Evolutionary conservation across 2,797 vertebrate genomes (phyloP), one percentile per base, ranked within the genome.

Genomic region (Mionectes olivaceus): DNA sequence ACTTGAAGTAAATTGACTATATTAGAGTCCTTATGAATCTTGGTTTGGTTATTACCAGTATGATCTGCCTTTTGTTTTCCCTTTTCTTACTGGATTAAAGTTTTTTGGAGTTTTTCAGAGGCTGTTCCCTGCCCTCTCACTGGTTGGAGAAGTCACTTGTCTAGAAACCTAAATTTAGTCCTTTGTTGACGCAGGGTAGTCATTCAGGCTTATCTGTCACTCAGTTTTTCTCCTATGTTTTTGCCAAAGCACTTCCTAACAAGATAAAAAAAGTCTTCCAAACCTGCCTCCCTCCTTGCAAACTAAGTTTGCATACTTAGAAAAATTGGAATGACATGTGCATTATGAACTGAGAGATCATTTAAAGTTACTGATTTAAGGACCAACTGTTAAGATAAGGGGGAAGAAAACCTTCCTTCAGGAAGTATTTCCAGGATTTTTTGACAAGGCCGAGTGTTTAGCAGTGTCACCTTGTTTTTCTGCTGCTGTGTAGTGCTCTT

Each of bases 131-230:
- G 37, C 13, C 24, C 81, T 1, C n/a, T n/a, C 23, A 11, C 46
- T 76, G 57, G 10, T 33, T 92, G 61, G 37, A 69, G 69, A 82
- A 89, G 35, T 50, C 28, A 32, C 39, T 83, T 91, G n/a, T 61
- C 43, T 68, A 47, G 39, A 87, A 81, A 35, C 47, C 83, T 90
- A 61, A 82, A 76, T 69, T 81, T 84, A 87, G 57, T 81, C 52
- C 39, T 86, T 75, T 44, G n/a, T 33, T 94, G 86, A 76, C 0
- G 7, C 18, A 57, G 56, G 28, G 50, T 27, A 75, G 46, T 82
- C 69, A 41, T 75, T 90, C 61, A 81, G 50, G 35, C 83, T 92
- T 94, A 95, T 65, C 63, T 82, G 50, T 69, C 70, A 82, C 83
- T 86, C 41, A 12, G 9, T 53, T 94, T 85, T 90, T 71, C 49